These are phyloP conservation scores for Philonicus albiceps DNA, from an alignment of 2,888 invertebrate genomes.

Conservation along the genomic window DNA sequence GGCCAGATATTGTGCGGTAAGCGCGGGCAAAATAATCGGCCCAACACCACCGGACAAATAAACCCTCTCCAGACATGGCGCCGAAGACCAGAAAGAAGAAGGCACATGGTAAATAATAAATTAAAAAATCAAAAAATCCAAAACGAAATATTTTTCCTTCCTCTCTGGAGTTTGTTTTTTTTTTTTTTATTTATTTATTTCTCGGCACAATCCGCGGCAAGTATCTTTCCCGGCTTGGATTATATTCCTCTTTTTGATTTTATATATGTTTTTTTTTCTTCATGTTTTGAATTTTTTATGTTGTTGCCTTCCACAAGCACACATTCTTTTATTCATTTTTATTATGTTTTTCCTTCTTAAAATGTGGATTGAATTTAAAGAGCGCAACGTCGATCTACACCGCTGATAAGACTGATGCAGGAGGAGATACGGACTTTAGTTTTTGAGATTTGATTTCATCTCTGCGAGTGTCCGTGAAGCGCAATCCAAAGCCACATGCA, in stretches of 20 bases:
- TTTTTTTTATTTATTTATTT: no score
- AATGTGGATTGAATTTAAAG: constrained; percentile 40
- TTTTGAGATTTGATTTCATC: constrained; percentile 21
- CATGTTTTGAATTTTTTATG: constrained; percentile 31
- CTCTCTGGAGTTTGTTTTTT: background rate
- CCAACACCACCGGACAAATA: constrained; percentile 45
- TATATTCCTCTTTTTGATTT: background rate
- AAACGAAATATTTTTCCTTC: constrained; percentile 33
- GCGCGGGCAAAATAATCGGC: constrained; percentile 20
- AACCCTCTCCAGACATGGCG: constrained; percentile 61
- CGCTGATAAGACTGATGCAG: background rate
- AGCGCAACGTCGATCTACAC: background rate
- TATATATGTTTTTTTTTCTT: background rate
- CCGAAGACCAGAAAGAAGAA: constrained; percentile 65
- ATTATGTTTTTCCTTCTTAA: constrained; percentile 36
- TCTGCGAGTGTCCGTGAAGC: background rate
- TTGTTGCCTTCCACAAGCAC: background rate
- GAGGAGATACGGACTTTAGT: constrained; percentile 18
- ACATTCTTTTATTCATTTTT: constrained; percentile 41
- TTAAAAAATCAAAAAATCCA: constrained; percentile 50
- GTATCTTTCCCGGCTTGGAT: background rate
- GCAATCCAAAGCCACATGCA: no score
- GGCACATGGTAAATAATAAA: constrained; percentile 64
- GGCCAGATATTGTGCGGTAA: background rate
- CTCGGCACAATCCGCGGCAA: no score